phyloP scores from a whole-genome alignment of 2,113 vertebrate genomes.

The Amphiprion ocellaris region DNA sequence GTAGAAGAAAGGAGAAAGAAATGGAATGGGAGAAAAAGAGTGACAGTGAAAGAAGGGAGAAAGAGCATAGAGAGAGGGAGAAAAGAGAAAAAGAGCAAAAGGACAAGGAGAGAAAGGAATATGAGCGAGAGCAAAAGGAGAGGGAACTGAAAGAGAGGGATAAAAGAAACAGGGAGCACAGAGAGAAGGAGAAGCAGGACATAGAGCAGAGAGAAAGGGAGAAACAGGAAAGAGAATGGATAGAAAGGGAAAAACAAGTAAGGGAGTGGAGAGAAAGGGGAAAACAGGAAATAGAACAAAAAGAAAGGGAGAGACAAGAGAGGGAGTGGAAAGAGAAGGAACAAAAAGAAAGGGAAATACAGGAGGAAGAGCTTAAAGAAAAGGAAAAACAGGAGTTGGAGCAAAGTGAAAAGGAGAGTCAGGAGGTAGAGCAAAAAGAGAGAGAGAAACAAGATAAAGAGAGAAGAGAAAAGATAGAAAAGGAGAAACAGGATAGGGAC shows the following conservation, averaged over 20 bases:
- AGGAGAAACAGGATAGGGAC: slow-evolving; percentile 3
- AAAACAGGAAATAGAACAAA: slow-evolving; percentile 23
- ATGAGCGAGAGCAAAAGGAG: neutral
- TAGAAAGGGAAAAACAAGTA: slow-evolving; percentile 1
- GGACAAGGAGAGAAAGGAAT: neutral
- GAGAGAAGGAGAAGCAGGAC: slow-evolving; percentile 35
- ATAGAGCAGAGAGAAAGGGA: slow-evolving; percentile 1
- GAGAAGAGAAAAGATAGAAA: neutral
- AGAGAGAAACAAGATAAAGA: neutral
- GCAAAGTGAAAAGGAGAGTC: neutral
- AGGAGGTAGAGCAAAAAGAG: neutral
- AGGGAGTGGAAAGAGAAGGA: slow-evolving; percentile 23
- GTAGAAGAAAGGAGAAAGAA: neutral
- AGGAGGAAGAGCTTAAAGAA: slow-evolving; percentile 1
- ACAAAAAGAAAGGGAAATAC: neutral
- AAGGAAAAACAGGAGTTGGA: neutral
- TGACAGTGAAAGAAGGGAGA: neutral
- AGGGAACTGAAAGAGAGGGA: slow-evolving; percentile 7
- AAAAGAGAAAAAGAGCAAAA: slow-evolving; percentile 4
- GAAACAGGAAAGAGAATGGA: neutral
- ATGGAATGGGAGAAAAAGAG: neutral
- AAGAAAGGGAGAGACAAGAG: slow-evolving; percentile 31
- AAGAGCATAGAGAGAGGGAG: slow-evolving; percentile 33
- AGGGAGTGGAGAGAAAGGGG: slow-evolving; percentile 26
- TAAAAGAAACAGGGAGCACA: slow-evolving; percentile 1